Conservation (phyloP, 2,113 vertebrate genomes). For the Caracal caracal region DNA sequence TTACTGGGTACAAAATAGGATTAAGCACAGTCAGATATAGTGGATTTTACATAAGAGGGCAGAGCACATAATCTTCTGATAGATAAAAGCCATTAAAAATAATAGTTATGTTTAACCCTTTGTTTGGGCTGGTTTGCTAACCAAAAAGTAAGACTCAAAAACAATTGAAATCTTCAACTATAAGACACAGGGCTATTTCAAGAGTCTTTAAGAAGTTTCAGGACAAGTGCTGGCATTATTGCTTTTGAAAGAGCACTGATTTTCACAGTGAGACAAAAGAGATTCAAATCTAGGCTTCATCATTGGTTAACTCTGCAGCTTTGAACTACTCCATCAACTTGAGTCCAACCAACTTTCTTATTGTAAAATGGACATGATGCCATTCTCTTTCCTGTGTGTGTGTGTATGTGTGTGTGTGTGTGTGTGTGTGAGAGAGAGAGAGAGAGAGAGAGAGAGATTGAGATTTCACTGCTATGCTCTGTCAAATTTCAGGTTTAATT, state of each 20-base stretch:
- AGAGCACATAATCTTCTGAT: not conserved
- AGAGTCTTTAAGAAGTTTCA: not conserved
- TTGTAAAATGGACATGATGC: not conserved
- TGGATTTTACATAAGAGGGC: not conserved
- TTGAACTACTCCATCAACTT: not conserved
- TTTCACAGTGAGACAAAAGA: not conserved
- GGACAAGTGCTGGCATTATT: not conserved
- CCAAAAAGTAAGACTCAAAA: slow-evolving; percentile 5
- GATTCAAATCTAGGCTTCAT: not conserved
- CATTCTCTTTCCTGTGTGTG: not conserved
- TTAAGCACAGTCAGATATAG: not conserved
- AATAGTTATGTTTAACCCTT: not conserved
- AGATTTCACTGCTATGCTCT: not conserved
- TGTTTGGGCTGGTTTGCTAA: not conserved
- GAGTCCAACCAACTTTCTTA: not conserved
- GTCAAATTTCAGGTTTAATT: not conserved
- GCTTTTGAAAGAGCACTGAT: not conserved
- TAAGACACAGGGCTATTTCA: not conserved
- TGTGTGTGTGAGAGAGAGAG: not conserved
- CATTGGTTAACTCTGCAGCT: not conserved
- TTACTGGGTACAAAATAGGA: not conserved
- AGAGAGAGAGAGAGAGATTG: too few species aligned
- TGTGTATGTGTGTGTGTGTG: not conserved
- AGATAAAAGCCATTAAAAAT: not conserved
- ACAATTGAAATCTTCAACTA: not conserved